phyloP scores from a whole-genome alignment of 2,888 invertebrate species.

The Tipula unca region DNA sequence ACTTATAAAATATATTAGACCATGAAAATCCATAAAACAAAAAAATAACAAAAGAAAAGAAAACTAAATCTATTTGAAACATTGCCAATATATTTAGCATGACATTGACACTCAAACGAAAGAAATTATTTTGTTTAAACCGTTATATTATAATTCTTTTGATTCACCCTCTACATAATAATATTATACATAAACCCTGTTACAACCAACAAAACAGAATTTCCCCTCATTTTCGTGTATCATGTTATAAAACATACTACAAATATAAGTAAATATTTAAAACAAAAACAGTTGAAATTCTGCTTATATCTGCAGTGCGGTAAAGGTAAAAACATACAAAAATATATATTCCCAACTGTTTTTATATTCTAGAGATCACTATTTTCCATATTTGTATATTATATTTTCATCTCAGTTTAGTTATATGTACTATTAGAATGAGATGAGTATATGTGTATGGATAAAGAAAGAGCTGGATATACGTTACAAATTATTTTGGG shows the following conservation, averaged over 20 bases:
- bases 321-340: slow-evolving; percentile 16
- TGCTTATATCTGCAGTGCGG: slow-evolving; percentile 23
- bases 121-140: background rate
- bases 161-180: background rate
- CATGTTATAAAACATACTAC: background rate
- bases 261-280: background rate
- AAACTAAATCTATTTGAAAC: background rate
- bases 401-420: background rate
- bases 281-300: slow-evolving; percentile 15
- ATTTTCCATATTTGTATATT: background rate
- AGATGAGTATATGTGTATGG: background rate
- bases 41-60: background rate
- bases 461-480: background rate
- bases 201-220: background rate
- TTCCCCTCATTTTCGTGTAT: background rate
- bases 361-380: background rate
- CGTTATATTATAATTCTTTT: background rate
- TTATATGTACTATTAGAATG: background rate
- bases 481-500: background rate
- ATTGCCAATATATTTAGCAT: background rate
- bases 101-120: background rate
- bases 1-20: too few relatives aligned
- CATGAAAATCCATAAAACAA: background rate
- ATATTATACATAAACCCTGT: background rate
- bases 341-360: background rate